Base-by-base conservation (phyloP, 2,888 invertebrate species). In the Smittia aterrima region DNA sequence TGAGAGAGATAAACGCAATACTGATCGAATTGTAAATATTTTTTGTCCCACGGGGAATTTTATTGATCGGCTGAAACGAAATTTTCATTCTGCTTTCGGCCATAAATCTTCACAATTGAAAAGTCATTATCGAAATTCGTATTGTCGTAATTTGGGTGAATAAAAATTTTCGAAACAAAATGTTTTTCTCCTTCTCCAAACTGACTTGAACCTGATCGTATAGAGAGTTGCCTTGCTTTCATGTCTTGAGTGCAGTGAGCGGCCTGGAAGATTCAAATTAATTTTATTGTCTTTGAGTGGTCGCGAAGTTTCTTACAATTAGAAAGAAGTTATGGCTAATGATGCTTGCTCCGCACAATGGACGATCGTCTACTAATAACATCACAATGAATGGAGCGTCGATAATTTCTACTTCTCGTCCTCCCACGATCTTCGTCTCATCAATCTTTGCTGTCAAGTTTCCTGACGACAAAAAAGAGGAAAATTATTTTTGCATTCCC, bases 301-400 rank as follows among this genome's bases (percentile, higher is more conserved):
- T n/a, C n/a, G n/a, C n/a, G n/a, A 58, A 58, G 4, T 22, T 18
- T 18, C 58, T 58, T 11, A 58, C 58, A 13, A 25, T 64, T 27
- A 64, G 20, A 27, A 64, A 11, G n/a, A 24, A 64, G 16, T 16
- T 64, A 13, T 64, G 16, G 11, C 20, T 13, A 13, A 64, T 64
- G 6, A 64, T 64, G n/a, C 64, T 64, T n/a, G 20, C 64, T 27
- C 64, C 64, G n/a, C 64, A 64, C n/a, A 64, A n/a, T 20, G 16
- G 64, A 2, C 27, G 20, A 13, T n/a, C 16, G 13, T n/a, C 13
- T 2, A 4, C n/a, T 20, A 27, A 13, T 3, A 64, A 4, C 11
- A 13, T n/a, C 1, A 64, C 64, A 27, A 64, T 64, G 20, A 64
- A 64, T 13, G 64, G 64, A 1, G 64, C 64, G 4, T 27, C 11